Percentiles rank a stretch among this genome's conserved stretches.
These are phyloP conservation scores for Anarhynchus alexandrinus DNA, from an alignment of 2,113 vertebrate species.

Conservation along the genomic window DNA sequence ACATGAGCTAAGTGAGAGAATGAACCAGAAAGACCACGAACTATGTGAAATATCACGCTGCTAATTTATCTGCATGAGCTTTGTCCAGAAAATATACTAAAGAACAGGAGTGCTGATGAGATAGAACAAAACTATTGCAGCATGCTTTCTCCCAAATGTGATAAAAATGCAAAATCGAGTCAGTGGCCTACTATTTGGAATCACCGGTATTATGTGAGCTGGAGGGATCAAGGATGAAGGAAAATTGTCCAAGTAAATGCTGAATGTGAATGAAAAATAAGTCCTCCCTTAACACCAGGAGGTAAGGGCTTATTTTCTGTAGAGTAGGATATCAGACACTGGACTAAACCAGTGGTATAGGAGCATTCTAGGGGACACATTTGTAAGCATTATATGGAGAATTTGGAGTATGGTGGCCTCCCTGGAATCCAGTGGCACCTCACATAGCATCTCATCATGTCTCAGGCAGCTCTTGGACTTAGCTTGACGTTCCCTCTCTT, in stretches of 20 bases:
- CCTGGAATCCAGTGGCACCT: not conserved
- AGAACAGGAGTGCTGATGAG: not conserved
- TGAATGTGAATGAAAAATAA: not conserved
- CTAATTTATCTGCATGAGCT: not conserved
- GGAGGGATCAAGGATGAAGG: not conserved
- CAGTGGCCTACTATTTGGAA: not conserved
- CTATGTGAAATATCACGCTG: not conserved
- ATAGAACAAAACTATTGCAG: not conserved
- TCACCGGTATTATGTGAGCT: not conserved
- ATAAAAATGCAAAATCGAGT: not conserved
- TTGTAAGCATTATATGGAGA: not conserved
- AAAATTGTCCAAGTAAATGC: not conserved
- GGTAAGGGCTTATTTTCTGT: not conserved
- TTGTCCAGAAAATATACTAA: not conserved
- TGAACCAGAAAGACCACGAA: not conserved
- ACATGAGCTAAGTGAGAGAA: not conserved
- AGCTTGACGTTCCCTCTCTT: not conserved
- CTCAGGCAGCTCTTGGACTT: not conserved
- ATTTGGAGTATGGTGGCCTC: not conserved
- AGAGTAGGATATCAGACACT: not conserved
- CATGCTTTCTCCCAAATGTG: not conserved
- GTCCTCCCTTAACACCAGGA: not conserved
- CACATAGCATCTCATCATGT: rapidly evolving
- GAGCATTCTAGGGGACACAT: not conserved
- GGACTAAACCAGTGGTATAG: not conserved